Percentiles rank a stretch among this genome's conserved stretches.
These are phyloP conservation scores for Drosophila sproati DNA, from an alignment of 1,140 invertebrate species.

Conservation along the genomic window DNA sequence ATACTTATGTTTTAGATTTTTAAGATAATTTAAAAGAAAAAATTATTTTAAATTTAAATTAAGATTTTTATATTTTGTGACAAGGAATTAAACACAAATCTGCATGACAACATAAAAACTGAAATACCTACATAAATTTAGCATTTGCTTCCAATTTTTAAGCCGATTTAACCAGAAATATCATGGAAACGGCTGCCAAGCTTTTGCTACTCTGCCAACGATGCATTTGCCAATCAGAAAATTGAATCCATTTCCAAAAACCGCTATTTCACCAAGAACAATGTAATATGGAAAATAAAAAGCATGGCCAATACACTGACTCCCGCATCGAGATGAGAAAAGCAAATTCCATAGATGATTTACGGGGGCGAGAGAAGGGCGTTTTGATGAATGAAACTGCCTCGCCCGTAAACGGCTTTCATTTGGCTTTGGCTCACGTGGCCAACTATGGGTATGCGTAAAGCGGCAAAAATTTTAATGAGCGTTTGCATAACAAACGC, in stretches of 20 bases:
- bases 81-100: neutral
- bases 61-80: no score
- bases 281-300: slow-evolving; percentile 23
- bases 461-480: slow-evolving; percentile 76
- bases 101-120: no score
- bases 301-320: slow-evolving; percentile 18
- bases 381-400: neutral
- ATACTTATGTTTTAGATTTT: no score
- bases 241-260: neutral
- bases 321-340: slow-evolving; percentile 1
- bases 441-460: slow-evolving; percentile 72
- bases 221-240: slow-evolving; percentile 1
- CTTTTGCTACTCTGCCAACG: neutral
- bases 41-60: no score
- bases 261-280: slow-evolving; percentile 1
- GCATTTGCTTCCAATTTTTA: neutral
- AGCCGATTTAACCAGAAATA: slow-evolving; percentile 1
- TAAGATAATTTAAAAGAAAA: no score
- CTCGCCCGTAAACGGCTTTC: slow-evolving; percentile 28
- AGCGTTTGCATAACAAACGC: slow-evolving; percentile 78
- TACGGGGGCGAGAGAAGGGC: neutral
- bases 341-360: slow-evolving; percentile 9
- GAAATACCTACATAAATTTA: neutral
- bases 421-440: slow-evolving; percentile 41
- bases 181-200: neutral